These are phyloP conservation scores for Pilophorus perplexus DNA, from an alignment of 2,888 invertebrate species.

Conservation along the genomic window DNA sequence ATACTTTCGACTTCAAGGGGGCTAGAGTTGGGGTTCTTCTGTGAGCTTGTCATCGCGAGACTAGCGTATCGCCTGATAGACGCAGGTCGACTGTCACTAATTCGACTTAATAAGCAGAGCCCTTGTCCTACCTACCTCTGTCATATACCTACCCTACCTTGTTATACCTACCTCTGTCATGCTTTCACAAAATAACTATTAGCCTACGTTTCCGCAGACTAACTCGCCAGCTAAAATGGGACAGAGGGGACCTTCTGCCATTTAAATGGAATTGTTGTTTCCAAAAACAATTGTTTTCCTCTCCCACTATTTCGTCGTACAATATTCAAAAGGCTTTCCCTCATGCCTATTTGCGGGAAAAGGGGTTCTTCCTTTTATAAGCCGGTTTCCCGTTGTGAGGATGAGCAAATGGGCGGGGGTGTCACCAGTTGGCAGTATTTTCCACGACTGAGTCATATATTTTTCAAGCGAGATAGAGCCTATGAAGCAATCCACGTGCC, in stretches of 20 bases:
- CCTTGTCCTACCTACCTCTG: not conserved
- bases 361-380: constrained; percentile 14
- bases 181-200: too few relatives aligned
- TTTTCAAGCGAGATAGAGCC: not conserved
- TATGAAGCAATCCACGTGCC: not conserved
- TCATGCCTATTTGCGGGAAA: too few relatives aligned
- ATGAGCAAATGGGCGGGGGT: not conserved
- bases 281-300: constrained; percentile 13
- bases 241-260: not conserved
- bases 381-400: not conserved
- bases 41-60: too few relatives aligned
- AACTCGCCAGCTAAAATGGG: too few relatives aligned
- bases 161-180: too few relatives aligned
- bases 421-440: not conserved
- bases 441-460: not conserved
- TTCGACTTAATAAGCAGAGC: constrained; percentile 4
- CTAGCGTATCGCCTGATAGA: too few relatives aligned
- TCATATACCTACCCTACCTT: not conserved
- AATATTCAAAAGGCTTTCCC: not conserved
- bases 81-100: constrained; percentile 5
- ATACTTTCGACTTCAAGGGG: too few relatives aligned
- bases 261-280: not conserved
- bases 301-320: not conserved
- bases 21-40: too few relatives aligned
- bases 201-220: too few relatives aligned